These are phyloP conservation scores for Megaceryle alcyon DNA, from an alignment of 2,797 vertebrate species.

Conservation along the genomic window DNA sequence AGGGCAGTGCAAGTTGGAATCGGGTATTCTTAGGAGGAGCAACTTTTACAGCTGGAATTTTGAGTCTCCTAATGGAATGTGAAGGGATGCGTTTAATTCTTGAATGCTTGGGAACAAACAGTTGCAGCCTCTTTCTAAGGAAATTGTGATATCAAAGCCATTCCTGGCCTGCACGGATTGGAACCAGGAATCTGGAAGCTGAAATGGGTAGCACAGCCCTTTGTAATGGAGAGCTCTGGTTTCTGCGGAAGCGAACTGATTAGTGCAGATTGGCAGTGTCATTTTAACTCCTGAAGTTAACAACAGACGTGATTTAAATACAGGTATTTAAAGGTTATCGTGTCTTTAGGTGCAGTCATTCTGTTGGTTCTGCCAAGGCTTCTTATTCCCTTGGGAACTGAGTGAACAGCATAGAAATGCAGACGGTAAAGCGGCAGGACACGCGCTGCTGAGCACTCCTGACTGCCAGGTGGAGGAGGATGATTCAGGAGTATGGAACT, in stretches of 20 bases:
- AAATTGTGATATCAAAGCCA: neutral
- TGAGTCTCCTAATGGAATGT: neutral
- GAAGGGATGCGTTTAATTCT: neutral
- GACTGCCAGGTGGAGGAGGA: neutral
- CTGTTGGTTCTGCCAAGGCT: neutral
- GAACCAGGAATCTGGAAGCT: neutral
- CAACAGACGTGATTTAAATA: neutral
- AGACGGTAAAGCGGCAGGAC: neutral
- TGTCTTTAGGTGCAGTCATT: neutral
- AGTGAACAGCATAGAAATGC: neutral
- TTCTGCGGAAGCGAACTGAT: conserved; percentile 30
- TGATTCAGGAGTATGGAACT: neutral
- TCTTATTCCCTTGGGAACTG: neutral
- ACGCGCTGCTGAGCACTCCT: neutral
- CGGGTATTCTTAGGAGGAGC: no score
- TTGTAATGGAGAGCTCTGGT: neutral
- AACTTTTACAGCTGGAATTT: neutral
- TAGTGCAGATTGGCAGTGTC: neutral
- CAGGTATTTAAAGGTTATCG: neutral
- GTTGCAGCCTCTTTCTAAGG: neutral
- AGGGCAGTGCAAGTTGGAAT: neutral
- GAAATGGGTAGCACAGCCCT: neutral
- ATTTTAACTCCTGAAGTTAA: conserved; percentile 10
- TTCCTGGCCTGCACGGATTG: neutral
- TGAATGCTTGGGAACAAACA: neutral